These are phyloP conservation scores for Timema podura DNA, from an alignment of 2,888 invertebrate species.

Conservation along the genomic window DNA sequence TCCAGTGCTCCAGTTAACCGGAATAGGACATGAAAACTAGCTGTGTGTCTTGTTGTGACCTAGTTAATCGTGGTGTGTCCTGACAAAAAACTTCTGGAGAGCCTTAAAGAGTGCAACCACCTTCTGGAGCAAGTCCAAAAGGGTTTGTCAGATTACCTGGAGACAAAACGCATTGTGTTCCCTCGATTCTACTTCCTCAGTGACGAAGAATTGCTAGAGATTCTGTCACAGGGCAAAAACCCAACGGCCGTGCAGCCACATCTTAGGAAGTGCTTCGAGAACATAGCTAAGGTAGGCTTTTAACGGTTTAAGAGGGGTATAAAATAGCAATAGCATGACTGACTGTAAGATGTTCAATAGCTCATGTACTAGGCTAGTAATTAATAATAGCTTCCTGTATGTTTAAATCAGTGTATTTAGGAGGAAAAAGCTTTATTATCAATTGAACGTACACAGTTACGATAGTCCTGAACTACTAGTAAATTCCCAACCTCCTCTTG, in stretches of 20 bases:
- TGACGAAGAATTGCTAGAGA: slow-evolving; percentile 77
- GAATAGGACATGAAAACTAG: background rate
- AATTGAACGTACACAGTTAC: no score
- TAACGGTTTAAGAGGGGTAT: background rate
- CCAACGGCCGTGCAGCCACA: slow-evolving; percentile 76
- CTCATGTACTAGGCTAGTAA: background rate
- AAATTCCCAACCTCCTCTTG: no score
- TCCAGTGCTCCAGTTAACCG: background rate
- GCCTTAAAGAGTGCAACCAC: slow-evolving; percentile 64
- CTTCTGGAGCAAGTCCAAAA: slow-evolving; percentile 68
- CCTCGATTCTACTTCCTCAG: slow-evolving; percentile 79
- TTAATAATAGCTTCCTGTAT: background rate
- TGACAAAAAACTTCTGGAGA: slow-evolving; percentile 62
- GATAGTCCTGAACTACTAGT: no score
- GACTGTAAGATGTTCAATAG: background rate
- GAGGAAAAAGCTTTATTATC: no score
- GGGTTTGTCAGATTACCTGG: slow-evolving; percentile 73
- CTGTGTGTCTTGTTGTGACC: no score
- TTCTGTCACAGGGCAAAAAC: slow-evolving; percentile 73
- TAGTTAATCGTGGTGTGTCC: no score
- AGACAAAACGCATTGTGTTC: slow-evolving; percentile 68
- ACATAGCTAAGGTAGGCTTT: slow-evolving; percentile 57
- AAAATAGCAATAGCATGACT: no score
- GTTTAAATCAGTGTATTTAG: no score
- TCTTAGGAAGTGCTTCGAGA: slow-evolving; percentile 79